phyloP scores from a whole-genome alignment of 2,113 vertebrate genomes.

The Arenaria interpres region DNA sequence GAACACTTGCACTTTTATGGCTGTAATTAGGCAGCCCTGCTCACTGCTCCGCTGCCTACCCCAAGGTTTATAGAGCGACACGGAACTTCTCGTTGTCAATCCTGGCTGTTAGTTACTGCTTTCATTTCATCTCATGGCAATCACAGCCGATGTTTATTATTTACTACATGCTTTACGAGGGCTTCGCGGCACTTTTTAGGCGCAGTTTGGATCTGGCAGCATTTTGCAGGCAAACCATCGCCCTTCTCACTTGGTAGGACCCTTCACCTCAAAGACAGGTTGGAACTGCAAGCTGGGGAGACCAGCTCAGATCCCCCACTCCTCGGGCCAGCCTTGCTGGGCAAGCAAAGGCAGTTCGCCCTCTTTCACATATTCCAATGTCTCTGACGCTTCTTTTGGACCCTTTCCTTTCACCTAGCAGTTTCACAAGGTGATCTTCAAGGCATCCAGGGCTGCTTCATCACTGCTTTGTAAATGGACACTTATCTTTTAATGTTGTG shows the following conservation, averaged over 20 bases:
- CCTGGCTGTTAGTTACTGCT: neutral
- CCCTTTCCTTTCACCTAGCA: neutral
- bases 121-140: neutral
- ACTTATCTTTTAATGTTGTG: neutral
- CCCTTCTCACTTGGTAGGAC: neutral
- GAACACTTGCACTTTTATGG: neutral
- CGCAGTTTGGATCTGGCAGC: neutral
- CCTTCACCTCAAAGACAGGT: neutral
- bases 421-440: conserved; percentile 25
- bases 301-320: neutral
- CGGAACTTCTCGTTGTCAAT: neutral
- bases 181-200: neutral
- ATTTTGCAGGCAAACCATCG: neutral
- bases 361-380: neutral
- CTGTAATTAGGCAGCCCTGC: neutral
- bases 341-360: neutral
- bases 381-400: neutral
- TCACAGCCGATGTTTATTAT: neutral
- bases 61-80: neutral
- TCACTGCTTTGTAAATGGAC: neutral
- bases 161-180: neutral
- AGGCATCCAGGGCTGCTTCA: neutral
- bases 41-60: neutral
- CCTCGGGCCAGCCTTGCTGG: neutral
- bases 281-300: neutral